Evolutionary conservation across 2,888 invertebrate species (phyloP).

Genomic region (Stegana nigrithorax): DNA sequence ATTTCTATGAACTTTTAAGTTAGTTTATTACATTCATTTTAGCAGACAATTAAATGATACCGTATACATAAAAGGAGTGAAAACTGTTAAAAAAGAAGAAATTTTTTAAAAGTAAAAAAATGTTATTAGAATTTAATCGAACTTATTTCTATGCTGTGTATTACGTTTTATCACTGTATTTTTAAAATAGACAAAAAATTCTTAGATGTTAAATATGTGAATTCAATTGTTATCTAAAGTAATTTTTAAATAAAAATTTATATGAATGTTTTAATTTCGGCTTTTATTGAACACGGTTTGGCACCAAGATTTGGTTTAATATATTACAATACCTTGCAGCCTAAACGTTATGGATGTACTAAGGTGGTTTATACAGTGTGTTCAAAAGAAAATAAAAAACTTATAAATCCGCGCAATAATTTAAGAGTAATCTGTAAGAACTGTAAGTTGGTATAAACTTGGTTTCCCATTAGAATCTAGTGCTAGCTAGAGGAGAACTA

Average conservation of each 20-base stretch:
- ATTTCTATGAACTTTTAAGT: too few relatives aligned
- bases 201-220: not conserved
- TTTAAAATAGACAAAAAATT: conserved; percentile 16
- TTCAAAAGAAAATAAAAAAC: too few relatives aligned
- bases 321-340: too few relatives aligned
- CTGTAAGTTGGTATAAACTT: too few relatives aligned
- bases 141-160: not conserved
- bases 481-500: too few relatives aligned
- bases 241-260: conserved; percentile 22
- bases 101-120: not conserved
- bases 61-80: not conserved
- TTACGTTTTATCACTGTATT: conserved; percentile 7
- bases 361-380: too few relatives aligned
- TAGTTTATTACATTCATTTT: too few relatives aligned
- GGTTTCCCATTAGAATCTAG: too few relatives aligned
- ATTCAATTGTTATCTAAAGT: conserved; percentile 24
- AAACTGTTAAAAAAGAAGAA: not conserved
- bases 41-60: too few relatives aligned
- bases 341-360: too few relatives aligned
- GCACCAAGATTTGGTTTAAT: not conserved
- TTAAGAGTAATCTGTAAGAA: too few relatives aligned
- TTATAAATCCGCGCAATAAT: too few relatives aligned
- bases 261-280: conserved; percentile 23
- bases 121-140: not conserved
- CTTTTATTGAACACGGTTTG: not conserved